Evolutionary conservation across 2,888 invertebrate genomes (phyloP).

Genomic region (Parthenolecanium corni): DNA sequence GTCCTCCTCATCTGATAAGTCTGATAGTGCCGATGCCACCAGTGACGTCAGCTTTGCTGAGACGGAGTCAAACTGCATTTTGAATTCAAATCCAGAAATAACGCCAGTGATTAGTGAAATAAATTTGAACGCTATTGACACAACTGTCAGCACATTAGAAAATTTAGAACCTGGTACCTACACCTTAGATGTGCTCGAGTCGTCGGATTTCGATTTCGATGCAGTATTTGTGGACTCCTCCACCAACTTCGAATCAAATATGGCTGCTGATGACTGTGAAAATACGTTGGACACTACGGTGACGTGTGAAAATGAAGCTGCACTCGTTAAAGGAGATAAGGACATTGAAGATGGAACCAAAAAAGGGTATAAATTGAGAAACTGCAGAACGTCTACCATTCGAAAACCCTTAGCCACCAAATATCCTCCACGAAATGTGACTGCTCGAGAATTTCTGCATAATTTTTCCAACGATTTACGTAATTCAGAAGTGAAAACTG

Average conservation of each 20-base stretch:
- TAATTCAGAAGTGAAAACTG: background rate
- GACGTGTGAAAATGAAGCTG: background rate
- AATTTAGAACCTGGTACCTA: constrained; percentile 19
- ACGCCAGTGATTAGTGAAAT: background rate
- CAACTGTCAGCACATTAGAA: constrained; percentile 2
- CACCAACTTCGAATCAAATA: no score
- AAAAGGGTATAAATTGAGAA: constrained; percentile 5
- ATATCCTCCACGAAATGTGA: background rate
- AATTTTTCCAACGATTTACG: constrained; percentile 20
- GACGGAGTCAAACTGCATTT: background rate
- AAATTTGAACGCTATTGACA: constrained; percentile 5
- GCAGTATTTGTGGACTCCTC: constrained; percentile 1
- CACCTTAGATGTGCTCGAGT: constrained; percentile 12
- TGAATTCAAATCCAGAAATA: background rate
- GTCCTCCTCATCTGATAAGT: constrained; percentile 15
- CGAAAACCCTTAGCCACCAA: constrained; percentile 3
- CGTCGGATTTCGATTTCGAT: constrained; percentile 18
- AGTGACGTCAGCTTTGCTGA: constrained; percentile 22
- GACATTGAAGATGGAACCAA: background rate
- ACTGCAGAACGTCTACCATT: background rate
- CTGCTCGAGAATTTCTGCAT: constrained; percentile 13
- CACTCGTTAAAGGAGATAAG: background rate
- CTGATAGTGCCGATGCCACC: constrained; percentile 19
- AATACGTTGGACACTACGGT: no score
- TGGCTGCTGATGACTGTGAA: background rate